These are phyloP conservation scores for Hydra vulgaris DNA, from an alignment of 30 jellyfish, hydroid and myxozoan genomes.

Conservation along the genomic window DNA sequence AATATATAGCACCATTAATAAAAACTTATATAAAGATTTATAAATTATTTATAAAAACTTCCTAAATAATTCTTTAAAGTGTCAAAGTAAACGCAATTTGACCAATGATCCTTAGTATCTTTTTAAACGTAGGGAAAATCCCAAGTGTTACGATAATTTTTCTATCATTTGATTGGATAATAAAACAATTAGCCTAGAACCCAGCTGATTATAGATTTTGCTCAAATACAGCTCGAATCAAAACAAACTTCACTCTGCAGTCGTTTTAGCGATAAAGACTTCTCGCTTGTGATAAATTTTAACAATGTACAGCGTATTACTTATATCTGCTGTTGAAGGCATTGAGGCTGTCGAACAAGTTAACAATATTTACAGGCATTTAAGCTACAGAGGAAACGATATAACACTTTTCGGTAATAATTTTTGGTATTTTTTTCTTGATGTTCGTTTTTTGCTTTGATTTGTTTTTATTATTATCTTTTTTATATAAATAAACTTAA, in stretches of 20 bases:
- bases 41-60: no score
- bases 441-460: no score
- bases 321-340: constrained; percentile 19
- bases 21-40: no score
- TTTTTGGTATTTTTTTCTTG: background rate
- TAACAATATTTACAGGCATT: constrained; percentile 49
- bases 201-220: constrained; percentile 32
- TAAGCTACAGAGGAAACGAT: constrained; percentile 69
- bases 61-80: no score
- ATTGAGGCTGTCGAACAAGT: constrained; percentile 71
- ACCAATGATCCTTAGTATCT: background rate
- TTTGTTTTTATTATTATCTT: background rate
- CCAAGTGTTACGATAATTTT: background rate
- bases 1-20: no score
- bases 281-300: background rate
- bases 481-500: no score
- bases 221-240: constrained; percentile 9
- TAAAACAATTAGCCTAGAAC: constrained; percentile 17
- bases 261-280: background rate
- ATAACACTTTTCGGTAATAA: constrained; percentile 61
- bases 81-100: background rate
- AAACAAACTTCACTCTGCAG: constrained; percentile 16
- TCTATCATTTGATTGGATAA: constrained; percentile 10
- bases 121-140: background rate
- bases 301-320: constrained; percentile 18